Base-by-base conservation (phyloP, 1,140 invertebrate species). In the Eulimnadia texana region DNA sequence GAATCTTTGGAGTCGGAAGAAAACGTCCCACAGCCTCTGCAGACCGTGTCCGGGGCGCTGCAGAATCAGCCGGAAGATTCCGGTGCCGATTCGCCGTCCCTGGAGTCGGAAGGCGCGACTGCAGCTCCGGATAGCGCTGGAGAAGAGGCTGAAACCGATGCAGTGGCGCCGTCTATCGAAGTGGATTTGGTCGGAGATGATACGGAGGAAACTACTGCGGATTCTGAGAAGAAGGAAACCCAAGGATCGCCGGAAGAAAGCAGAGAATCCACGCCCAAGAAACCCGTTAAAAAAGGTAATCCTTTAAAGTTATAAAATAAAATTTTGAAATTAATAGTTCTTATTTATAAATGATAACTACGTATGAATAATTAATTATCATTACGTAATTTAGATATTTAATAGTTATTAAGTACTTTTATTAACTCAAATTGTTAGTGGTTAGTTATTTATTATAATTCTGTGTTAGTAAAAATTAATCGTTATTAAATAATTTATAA, bases 171-270 rank as follows among this genome's bases (percentile, higher is more conserved):
- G 25, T 16, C 23, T 9, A 2, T 10, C 3, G 60, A 23, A 61
- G 50, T 20, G 19, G 27, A 29, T 10, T 20, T 27, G 10, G 25
- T 11, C 9, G 28, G 2, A 28, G 25, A 27, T 9, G 16, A 27
- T 27, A 19, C 74, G 59, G 68, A 71, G 54, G 62, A 47, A 19
- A 49, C 33, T 20, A 28, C 53, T 58, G 52, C 27, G 16, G 57
- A 62, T 24, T 51, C 50, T n/a, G 65, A 56, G 1, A 49, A 57
- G 55, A 51, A 58, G 29, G 23, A 69, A 64, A 29, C 58, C 51
- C 49, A 60, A 47, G 24, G 50, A 0, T 57, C 55, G 2, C 24
- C 55, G 11, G 55, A 57, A 42, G 33, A 57, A 29, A 29, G 27
- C 6, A 27, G 28, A 13, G 55, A 57, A 10, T 33, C 55, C 0